These are phyloP conservation scores for Octodon degus DNA, from an alignment of 2,113 vertebrate genomes.

Conservation along the genomic window DNA sequence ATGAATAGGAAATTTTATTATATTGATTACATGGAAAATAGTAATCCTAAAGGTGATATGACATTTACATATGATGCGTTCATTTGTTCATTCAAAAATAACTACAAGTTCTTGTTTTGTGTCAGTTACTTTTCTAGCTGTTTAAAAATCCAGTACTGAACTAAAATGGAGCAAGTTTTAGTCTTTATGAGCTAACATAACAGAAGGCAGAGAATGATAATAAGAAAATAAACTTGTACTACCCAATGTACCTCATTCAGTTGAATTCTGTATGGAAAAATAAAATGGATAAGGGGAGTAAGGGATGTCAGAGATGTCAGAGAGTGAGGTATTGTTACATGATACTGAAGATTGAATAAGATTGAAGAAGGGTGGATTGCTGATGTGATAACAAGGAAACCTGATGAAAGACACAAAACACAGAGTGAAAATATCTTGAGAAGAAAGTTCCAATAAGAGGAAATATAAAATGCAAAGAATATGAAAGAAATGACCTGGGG, in stretches of 20 bases:
- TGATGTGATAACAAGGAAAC: not conserved
- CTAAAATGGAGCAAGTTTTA: not conserved
- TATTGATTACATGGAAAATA: not conserved
- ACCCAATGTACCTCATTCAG: not conserved
- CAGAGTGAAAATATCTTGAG: not conserved
- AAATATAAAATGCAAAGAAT: slow-evolving; percentile 1
- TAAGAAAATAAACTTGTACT: not conserved
- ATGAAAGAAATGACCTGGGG: not conserved
- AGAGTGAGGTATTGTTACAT: not conserved
- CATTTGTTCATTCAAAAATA: not conserved
- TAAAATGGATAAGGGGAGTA: not conserved
- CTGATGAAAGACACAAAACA: not conserved
- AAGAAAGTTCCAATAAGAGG: not conserved
- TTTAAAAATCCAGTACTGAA: slow-evolving; percentile 18
- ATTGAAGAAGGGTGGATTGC: not conserved
- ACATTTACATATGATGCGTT: not conserved
- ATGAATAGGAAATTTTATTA: not conserved
- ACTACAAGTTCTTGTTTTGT: not conserved
- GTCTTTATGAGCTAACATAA: not conserved
- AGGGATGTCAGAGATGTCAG: not conserved
- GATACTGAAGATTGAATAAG: no score
- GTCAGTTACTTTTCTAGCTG: not conserved
- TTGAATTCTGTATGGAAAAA: not conserved
- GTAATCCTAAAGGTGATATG: not conserved
- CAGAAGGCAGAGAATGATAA: not conserved